phyloP scores from a whole-genome alignment of 2,113 vertebrate genomes.

The Elephantulus edwardii region DNA sequence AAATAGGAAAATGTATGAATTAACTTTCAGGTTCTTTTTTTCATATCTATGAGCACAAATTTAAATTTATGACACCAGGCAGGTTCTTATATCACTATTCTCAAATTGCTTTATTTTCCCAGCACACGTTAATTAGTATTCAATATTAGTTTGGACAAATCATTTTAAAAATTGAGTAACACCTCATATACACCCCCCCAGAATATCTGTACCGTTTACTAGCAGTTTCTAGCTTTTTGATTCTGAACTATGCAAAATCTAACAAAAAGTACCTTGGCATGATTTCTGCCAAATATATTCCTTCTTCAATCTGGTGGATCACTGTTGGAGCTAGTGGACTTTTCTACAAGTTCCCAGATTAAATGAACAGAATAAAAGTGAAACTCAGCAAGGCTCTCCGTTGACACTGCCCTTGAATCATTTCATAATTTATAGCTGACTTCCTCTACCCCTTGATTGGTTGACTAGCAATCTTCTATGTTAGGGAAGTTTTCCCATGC shows the following conservation, averaged over 20 bases:
- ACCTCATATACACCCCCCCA: neutral
- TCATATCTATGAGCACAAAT: slow-evolving; percentile 51
- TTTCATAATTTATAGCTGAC: neutral
- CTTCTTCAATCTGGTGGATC: slow-evolving; percentile 14
- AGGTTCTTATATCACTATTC: slow-evolving; percentile 23
- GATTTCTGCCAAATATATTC: neutral
- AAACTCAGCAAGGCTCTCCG: neutral
- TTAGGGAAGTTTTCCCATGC: neutral
- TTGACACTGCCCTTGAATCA: neutral
- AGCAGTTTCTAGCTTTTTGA: slow-evolving; percentile 52
- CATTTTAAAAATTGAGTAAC: slow-evolving; percentile 24
- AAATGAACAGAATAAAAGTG: neutral
- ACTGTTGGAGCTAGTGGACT: slow-evolving; percentile 24
- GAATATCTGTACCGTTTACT: slow-evolving; percentile 26
- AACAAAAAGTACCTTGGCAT: slow-evolving; percentile 40
- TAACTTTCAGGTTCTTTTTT: neutral
- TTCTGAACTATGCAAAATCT: slow-evolving; percentile 50
- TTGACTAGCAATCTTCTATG: neutral
- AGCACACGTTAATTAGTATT: slow-evolving; percentile 11
- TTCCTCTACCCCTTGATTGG: neutral
- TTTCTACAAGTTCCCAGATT: neutral
- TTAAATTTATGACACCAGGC: slow-evolving; percentile 51
- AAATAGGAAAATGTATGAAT: slow-evolving; percentile 25
- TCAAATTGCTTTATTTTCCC: slow-evolving; percentile 39
- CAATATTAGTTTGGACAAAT: slow-evolving; percentile 15